Percentiles rank a stretch among this genome's conserved stretches.
Conservation (phyloP, 1,140 invertebrate genomes). For the Homalodisca vitripennis region DNA sequence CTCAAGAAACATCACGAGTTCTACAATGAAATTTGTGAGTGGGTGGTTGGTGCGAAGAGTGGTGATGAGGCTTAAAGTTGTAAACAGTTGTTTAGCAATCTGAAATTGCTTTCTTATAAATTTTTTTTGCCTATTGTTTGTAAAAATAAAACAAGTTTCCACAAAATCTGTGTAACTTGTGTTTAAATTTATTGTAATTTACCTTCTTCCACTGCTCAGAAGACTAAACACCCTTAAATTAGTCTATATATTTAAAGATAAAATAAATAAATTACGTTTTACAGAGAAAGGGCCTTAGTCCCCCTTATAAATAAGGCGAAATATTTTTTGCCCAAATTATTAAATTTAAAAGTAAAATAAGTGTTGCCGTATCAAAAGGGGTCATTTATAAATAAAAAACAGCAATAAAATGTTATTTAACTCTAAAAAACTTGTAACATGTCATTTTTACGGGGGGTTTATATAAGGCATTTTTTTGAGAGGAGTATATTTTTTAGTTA, state of each 20-base stretch:
- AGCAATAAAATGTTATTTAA: not conserved
- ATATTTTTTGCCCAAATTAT: not conserved
- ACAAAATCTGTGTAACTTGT: not conserved
- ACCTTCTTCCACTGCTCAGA: not conserved
- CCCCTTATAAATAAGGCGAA: not conserved
- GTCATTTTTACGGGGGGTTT: no score
- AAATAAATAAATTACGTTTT: not conserved
- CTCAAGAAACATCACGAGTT: conserved; percentile 3
- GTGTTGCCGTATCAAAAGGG: not conserved
- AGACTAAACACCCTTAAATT: not conserved
- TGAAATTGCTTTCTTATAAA: not conserved
- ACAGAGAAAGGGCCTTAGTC: conserved; percentile 4
- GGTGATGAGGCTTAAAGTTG: not conserved
- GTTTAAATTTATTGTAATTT: not conserved
- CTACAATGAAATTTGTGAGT: conserved; percentile 4
- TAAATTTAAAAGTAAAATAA: not conserved
- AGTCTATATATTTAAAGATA: not conserved
- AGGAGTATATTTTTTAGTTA: no score
- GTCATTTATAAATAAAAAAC: not conserved
- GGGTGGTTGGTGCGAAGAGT: not conserved
- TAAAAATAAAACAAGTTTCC: not conserved
- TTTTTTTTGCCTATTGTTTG: not conserved
- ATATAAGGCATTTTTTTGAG: no score
- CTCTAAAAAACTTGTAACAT: no score
- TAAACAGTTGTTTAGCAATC: not conserved